A percentile compares a stretch with the other conserved stretches of the same genome.
Conservation (phyloP, 2,797 vertebrate genomes). For the Gymnocypris eckloni region DNA sequence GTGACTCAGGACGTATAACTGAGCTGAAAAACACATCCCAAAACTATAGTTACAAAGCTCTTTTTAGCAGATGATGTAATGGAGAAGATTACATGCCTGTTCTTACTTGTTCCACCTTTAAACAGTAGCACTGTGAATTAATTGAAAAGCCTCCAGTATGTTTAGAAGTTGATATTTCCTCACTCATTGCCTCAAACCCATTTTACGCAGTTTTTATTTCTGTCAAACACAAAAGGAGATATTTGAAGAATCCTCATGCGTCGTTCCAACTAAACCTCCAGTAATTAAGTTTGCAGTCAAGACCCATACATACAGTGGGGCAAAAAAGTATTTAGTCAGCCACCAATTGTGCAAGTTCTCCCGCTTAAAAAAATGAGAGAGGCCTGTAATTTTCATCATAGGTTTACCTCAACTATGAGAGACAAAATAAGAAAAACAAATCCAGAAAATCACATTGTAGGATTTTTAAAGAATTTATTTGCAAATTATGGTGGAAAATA, state of each 20-base stretch:
- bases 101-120: background rate
- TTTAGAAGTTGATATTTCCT: background rate
- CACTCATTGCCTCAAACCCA: background rate
- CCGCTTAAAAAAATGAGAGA: too few relatives aligned
- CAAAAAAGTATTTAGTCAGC: too few relatives aligned
- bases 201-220: background rate
- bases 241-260: background rate
- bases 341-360: too few relatives aligned
- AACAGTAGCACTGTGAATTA: background rate
- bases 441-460: too few relatives aligned
- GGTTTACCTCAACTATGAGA: too few relatives aligned
- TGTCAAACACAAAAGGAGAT: background rate
- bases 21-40: background rate
- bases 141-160: background rate
- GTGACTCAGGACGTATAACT: background rate
- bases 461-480: too few relatives aligned
- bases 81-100: background rate
- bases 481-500: too few relatives aligned
- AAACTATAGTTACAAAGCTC: background rate
- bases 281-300: background rate
- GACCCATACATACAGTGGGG: background rate
- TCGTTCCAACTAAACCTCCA: background rate
- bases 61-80: background rate
- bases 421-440: too few relatives aligned
- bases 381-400: too few relatives aligned